Evolutionary conservation across 2,888 invertebrate genomes (phyloP), one percentile per base, ranked within the genome.

Genomic region (Diarsia dahlii): DNA sequence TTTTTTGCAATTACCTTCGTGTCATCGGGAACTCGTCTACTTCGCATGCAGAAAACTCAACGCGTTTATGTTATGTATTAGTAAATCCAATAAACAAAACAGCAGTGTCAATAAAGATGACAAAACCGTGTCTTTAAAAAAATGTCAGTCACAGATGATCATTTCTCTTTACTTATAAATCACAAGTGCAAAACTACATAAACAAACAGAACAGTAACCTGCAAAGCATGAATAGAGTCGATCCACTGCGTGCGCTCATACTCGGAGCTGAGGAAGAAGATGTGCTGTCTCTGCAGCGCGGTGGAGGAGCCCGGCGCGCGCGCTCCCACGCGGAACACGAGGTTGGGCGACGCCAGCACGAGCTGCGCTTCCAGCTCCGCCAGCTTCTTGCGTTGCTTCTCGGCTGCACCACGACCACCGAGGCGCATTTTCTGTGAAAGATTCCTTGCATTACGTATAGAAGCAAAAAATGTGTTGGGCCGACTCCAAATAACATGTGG

Each of bases 181-280:
- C 15, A 28, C 15, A 34, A 34, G 0, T 39, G 20, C n/a, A 20
- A 6, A 13, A 39, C 39, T 39, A 63, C 18, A 58, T 28, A 0
- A 58, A 28, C 58, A 58, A 58, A 39, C 10, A 18, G 39, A 20
- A 34, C 10, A 69, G 34, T 39, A 39, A 39, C 39, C 39, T 39
- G 98, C 76, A 99, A 95, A 39, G 98, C 98, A 86, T 98, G 98
- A 85, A 99, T 98, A 5, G 99, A 98, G 92, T 99, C 99, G 86
- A 98, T 98, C 99, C 99, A 99, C 92, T 99, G 99, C 84, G 98
- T 98, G 73, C 99, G 97, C 94, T 99, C 99, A 91, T 98, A 99
- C 95, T 99, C 99, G 0, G 99, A 99, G 86, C 99, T 98, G 89
- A 99, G 97, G 95, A 99, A 99, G 96, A 99, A 99, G 74, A 98